Base-by-base conservation (phyloP, 2,888 invertebrate species). In the Synanthedon tipuliformis region DNA sequence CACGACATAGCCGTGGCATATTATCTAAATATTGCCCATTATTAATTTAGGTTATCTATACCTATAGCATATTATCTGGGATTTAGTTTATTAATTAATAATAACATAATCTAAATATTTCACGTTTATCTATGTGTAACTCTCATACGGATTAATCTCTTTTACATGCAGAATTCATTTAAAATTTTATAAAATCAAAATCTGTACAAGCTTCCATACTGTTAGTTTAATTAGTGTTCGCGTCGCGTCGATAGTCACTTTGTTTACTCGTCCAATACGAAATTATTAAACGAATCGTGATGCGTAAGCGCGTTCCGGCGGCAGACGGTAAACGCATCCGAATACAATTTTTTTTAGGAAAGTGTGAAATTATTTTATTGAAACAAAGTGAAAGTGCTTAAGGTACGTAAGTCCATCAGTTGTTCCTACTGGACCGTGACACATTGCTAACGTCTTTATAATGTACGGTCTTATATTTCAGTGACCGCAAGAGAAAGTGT, bases 401-500 rank as follows among this genome's bases (percentile, higher is more conserved):
- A 49, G 40, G 52, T 61, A n/a, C 15, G 63, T 61, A 59, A 64
- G 62, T 54, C 63, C 63, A 63, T 62, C 62, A 68, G 60, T 15
- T 59, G 57, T 55, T 66, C 60, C 67, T 65, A 72, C 66, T 78
- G 68, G 70, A 77, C 45, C 45, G 45, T 45, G 15, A 45, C n/a
- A 45, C 13, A 76, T 74, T 67, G 59, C 59, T 64, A 66, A 74
- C 69, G 62, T 71, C 61, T 68, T 68, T 74, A 71, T 71, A 71
- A 74, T 66, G 68, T 64, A 49, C 23, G 69, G 69, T 68, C 73
- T 73, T 61, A 70, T 69, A 67, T 78, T 73, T 74, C 69, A 58
- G 60, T 71, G 73, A 77, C 78, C 76, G 59, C 77, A 69, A 71
- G 76, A 68, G 78, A 81, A 77, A 78, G 77, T 65, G 59, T 62